These are phyloP conservation scores for Falco naumanni DNA, from an alignment of 2,797 vertebrate genomes.

Conservation along the genomic window DNA sequence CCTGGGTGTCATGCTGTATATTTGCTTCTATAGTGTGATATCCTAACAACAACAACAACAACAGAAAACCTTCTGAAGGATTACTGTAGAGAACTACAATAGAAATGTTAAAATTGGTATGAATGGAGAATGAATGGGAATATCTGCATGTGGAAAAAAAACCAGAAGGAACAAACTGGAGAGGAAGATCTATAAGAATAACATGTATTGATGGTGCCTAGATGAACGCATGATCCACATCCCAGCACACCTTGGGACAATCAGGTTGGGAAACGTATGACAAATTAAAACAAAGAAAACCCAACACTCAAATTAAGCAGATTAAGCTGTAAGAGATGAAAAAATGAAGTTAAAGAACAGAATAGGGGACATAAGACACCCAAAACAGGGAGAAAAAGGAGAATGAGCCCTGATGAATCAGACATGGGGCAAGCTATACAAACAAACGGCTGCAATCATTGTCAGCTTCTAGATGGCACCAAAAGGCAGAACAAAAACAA, in stretches of 20 bases:
- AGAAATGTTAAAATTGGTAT: background rate
- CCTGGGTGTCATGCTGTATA: background rate
- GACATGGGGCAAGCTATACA: accelerated
- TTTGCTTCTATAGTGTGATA: background rate
- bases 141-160: background rate
- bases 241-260: background rate
- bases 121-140: background rate
- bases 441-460: background rate
- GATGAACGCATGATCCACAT: background rate
- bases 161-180: background rate
- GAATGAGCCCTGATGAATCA: background rate
- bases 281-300: background rate
- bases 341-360: background rate
- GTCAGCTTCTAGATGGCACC: background rate
- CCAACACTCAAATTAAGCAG: background rate
- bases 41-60: background rate
- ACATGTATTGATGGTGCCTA: background rate
- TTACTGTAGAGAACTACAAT: background rate
- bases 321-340: background rate
- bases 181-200: background rate
- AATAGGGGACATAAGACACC: background rate
- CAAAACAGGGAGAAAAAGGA: background rate
- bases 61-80: background rate
- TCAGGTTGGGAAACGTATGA: background rate
- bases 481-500: background rate